phyloP scores from a whole-genome alignment of 2,797 vertebrate species.

The Rhinatrema bivittatum region DNA sequence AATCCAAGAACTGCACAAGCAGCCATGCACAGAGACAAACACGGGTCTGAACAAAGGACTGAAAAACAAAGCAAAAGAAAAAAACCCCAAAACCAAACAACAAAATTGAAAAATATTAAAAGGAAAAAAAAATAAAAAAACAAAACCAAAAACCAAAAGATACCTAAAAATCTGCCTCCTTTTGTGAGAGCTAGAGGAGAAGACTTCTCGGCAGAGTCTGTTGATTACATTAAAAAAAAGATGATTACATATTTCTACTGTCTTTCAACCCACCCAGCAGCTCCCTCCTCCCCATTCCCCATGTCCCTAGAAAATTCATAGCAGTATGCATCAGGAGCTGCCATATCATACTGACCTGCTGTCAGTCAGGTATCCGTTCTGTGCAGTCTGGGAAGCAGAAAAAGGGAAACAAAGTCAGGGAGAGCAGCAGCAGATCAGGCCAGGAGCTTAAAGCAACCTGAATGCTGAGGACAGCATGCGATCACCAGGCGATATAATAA shows the following conservation, averaged over 20 bases:
- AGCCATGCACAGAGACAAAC: slow-evolving; percentile 73
- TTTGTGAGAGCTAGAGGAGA: slow-evolving; percentile 89
- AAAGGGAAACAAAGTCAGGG: slow-evolving; percentile 5
- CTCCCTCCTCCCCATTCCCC: too few relatives aligned
- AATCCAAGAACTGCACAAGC: slow-evolving; percentile 54
- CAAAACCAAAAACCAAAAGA: slow-evolving; percentile 48
- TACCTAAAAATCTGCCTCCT: slow-evolving; percentile 94
- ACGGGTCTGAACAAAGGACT: slow-evolving; percentile 54
- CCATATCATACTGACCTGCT: slow-evolving; percentile 77
- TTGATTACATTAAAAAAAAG: slow-evolving; percentile 62
- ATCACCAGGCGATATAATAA: too few relatives aligned
- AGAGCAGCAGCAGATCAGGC: slow-evolving; percentile 38
- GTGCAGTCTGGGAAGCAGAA: slow-evolving; percentile 59
- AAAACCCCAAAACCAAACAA: too few relatives aligned
- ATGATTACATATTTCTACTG: slow-evolving; percentile 26
- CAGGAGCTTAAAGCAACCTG: too few relatives aligned
- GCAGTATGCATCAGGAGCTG: slow-evolving; percentile 14
- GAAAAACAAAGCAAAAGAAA: slow-evolving; percentile 59
- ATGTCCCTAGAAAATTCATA: too few relatives aligned
- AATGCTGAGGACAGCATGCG: too few relatives aligned
- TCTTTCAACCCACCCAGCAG: slow-evolving; percentile 4
- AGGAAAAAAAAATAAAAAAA: slow-evolving; percentile 15
- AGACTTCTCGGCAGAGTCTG: slow-evolving; percentile 91
- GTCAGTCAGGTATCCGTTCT: slow-evolving; percentile 94
- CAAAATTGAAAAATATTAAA: slow-evolving; percentile 37